phyloP scores from a whole-genome alignment of 2,888 invertebrate species.

The Hirudinaria manillensis region DNA sequence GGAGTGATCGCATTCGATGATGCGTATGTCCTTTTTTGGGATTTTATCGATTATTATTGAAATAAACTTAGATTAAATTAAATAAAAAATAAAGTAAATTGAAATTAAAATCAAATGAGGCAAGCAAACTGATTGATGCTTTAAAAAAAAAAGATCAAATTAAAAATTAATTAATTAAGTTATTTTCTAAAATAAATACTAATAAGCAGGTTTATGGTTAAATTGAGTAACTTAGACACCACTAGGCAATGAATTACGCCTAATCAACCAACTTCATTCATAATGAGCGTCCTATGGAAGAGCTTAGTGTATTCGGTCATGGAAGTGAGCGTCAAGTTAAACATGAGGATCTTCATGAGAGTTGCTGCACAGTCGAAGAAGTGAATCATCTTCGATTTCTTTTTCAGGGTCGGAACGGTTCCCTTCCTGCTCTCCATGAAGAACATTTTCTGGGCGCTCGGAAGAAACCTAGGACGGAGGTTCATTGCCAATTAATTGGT shows the following conservation, averaged over 20 bases:
- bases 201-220: no score
- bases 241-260: no score
- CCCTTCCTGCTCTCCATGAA: slow-evolving; percentile 54
- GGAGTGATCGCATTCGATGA: slow-evolving; percentile 52
- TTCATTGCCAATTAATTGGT: no score
- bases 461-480: slow-evolving; percentile 49
- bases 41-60: no score
- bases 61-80: no score
- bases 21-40: not conserved
- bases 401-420: slow-evolving; percentile 54
- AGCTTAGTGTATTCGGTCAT: slow-evolving; percentile 72
- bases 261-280: slow-evolving; percentile 10
- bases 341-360: slow-evolving; percentile 81
- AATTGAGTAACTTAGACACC: no score
- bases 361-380: slow-evolving; percentile 80
- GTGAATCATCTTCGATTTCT: slow-evolving; percentile 64
- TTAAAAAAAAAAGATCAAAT: no score
- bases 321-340: slow-evolving; percentile 73
- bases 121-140: no score
- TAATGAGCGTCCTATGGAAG: slow-evolving; percentile 56
- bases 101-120: not conserved
- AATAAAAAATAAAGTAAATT: not conserved
- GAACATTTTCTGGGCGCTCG: slow-evolving; percentile 54
- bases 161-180: no score
- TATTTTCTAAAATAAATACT: no score